These are phyloP conservation scores for Drosophila setifemur DNA, from an alignment of 1,140 invertebrate genomes.

Conservation along the genomic window DNA sequence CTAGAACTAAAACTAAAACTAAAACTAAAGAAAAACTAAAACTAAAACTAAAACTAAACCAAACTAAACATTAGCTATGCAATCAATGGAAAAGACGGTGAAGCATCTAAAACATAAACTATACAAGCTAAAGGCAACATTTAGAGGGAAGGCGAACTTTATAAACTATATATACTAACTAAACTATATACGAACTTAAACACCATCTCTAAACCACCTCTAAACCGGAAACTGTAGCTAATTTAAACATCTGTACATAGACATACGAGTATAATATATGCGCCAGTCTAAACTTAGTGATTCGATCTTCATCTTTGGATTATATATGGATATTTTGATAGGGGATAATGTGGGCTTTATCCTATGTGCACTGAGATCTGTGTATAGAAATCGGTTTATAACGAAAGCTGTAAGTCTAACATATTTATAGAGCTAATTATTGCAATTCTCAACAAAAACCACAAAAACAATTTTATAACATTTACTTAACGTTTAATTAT, in stretches of 20 bases:
- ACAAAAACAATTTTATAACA: constrained; percentile 66
- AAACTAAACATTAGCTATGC: constrained; percentile 65
- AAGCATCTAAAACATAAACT: constrained; percentile 42
- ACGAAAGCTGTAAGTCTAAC: constrained; percentile 46
- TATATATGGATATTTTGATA: constrained; percentile 34
- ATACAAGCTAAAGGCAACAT: constrained; percentile 41
- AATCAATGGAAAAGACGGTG: constrained; percentile 80
- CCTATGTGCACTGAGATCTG: constrained; percentile 16
- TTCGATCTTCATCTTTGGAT: constrained; percentile 27
- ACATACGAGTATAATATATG: constrained; percentile 6
- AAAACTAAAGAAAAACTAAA: constrained; percentile 20
- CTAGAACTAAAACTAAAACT: too few species aligned
- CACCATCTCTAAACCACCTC: constrained; percentile 28
- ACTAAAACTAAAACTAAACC: constrained; percentile 2
- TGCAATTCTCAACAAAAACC: constrained; percentile 61
- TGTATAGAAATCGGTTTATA: constrained; percentile 5
- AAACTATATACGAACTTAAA: constrained; percentile 30
- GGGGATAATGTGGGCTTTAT: constrained; percentile 30
- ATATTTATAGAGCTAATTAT: constrained; percentile 73
- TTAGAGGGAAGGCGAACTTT: too few species aligned
- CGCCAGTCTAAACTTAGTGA: constrained; percentile 16
- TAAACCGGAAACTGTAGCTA: constrained; percentile 37
- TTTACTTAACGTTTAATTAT: constrained; percentile 76
- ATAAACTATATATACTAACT: constrained; percentile 40
- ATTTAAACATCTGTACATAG: constrained; percentile 28